A percentile compares a stretch with the other conserved stretches of the same genome.
phyloP scores from a whole-genome alignment of 2,113 vertebrate species.

The Aleadryas rufinucha region DNA sequence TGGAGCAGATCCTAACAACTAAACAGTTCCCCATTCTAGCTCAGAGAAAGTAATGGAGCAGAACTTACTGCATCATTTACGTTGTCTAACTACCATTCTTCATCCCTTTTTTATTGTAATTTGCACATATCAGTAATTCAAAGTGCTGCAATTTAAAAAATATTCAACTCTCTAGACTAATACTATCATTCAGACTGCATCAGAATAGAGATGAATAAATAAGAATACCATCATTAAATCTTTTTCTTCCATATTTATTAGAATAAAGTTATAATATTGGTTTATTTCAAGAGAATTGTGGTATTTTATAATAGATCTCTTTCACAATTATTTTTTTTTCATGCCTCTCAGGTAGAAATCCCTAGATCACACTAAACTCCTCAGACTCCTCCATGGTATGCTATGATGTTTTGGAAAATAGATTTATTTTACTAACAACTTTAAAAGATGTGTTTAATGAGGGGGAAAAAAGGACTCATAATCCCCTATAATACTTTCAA shows the following conservation, averaged over 20 bases:
- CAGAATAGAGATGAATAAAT: conserved; percentile 9
- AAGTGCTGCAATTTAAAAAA: conserved; percentile 17
- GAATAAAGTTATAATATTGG: background rate
- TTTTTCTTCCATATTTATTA: background rate
- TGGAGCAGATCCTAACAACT: background rate
- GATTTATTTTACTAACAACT: background rate
- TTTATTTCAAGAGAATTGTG: background rate
- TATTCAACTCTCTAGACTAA: background rate
- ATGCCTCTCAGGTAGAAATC: background rate
- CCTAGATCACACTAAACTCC: background rate
- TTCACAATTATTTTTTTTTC: background rate
- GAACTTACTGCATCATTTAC: conserved; percentile 47
- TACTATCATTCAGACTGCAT: background rate
- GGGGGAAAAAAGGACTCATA: background rate
- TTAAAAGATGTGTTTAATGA: background rate
- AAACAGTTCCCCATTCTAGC: background rate
- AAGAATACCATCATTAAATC: background rate
- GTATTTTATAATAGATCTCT: background rate
- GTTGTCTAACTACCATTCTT: conserved; percentile 12
- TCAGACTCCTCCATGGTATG: background rate
- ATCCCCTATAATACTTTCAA: background rate
- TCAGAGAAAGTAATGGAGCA: conserved; percentile 24
- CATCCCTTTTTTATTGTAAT: conserved; percentile 16
- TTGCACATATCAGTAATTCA: conserved; percentile 25
- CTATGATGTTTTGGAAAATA: background rate